Evolutionary conservation across 2,113 vertebrate genomes (phyloP).

Genomic region (Erpornis zantholeuca): DNA sequence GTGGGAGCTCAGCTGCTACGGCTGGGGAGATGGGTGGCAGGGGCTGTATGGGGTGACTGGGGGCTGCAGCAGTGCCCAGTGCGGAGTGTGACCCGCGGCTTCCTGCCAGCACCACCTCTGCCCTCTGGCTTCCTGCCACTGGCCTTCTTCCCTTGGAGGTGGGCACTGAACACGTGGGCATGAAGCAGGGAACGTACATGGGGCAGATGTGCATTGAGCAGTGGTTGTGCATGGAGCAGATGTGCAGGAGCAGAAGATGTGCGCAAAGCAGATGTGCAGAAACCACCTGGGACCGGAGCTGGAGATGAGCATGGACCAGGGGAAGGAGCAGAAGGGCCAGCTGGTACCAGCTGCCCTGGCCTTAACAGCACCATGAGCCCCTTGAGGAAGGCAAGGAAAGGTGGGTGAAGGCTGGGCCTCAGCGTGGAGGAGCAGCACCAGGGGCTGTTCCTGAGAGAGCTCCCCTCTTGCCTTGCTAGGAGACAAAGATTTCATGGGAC

Average conservation of each 20-base stretch:
- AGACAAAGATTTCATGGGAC: background rate
- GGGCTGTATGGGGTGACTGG: fast-evolving
- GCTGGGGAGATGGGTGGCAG: background rate
- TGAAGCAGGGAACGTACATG: background rate
- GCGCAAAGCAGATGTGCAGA: background rate
- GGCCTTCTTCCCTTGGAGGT: fast-evolving
- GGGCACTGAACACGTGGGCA: fast-evolving
- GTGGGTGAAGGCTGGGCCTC: background rate
- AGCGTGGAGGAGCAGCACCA: background rate
- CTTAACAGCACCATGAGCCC: background rate
- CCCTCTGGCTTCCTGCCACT: background rate
- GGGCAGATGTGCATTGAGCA: background rate
- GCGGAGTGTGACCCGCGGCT: fast-evolving
- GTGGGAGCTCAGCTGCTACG: fast-evolving
- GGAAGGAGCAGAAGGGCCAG: background rate
- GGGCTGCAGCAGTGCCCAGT: background rate
- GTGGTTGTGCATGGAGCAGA: background rate
- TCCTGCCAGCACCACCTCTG: background rate
- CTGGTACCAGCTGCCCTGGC: background rate
- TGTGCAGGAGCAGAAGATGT: background rate
- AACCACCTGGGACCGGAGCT: background rate
- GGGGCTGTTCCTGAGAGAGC: background rate
- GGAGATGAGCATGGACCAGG: fast-evolving
- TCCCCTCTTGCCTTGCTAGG: background rate
- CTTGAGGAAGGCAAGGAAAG: background rate